phyloP scores from a whole-genome alignment of 2,888 invertebrate genomes.

The Salpingus planirostris region DNA sequence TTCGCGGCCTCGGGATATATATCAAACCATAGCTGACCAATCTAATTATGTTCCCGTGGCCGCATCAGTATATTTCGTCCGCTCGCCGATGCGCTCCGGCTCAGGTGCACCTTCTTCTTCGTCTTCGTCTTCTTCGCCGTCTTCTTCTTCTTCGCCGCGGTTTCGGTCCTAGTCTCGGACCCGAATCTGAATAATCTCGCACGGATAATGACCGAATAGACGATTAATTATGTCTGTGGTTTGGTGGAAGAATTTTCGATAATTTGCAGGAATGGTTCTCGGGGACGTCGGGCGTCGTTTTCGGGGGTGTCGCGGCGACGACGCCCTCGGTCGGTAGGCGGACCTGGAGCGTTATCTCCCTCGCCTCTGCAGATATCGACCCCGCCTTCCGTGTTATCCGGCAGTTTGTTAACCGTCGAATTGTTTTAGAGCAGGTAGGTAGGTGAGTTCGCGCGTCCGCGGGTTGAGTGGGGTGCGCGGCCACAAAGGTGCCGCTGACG shows the following conservation, averaged over 20 bases:
- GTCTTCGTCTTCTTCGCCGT: too few relatives aligned
- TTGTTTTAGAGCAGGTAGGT: conserved; percentile 39
- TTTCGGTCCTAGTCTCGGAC: too few relatives aligned
- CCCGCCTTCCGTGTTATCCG: conserved; percentile 37
- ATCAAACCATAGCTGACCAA: conserved; percentile 33
- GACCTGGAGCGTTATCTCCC: conserved; percentile 30
- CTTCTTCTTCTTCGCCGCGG: too few relatives aligned
- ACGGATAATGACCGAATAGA: too few relatives aligned
- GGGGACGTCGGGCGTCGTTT: conserved; percentile 19
- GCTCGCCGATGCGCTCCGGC: conserved; percentile 10
- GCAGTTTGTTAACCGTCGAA: conserved; percentile 41
- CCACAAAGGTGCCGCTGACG: conserved; percentile 43
- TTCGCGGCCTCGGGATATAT: conserved; percentile 36
- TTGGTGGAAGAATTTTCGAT: too few relatives aligned
- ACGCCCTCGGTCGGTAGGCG: conserved; percentile 29
- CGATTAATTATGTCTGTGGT: neutral
- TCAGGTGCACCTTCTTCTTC: conserved; percentile 13
- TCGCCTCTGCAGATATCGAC: conserved; percentile 36
- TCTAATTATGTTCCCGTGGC: conserved; percentile 35
- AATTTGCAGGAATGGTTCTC: neutral
- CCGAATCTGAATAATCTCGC: too few relatives aligned
- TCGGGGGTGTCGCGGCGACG: conserved; percentile 25
- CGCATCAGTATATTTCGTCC: too few relatives aligned
- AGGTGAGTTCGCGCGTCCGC: conserved; percentile 47
- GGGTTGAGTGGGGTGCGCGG: conserved; percentile 34